Evolutionary conservation across 2,797 vertebrate genomes (phyloP), one percentile per base, ranked within the genome.

Genomic region (Lepus townsendii): DNA sequence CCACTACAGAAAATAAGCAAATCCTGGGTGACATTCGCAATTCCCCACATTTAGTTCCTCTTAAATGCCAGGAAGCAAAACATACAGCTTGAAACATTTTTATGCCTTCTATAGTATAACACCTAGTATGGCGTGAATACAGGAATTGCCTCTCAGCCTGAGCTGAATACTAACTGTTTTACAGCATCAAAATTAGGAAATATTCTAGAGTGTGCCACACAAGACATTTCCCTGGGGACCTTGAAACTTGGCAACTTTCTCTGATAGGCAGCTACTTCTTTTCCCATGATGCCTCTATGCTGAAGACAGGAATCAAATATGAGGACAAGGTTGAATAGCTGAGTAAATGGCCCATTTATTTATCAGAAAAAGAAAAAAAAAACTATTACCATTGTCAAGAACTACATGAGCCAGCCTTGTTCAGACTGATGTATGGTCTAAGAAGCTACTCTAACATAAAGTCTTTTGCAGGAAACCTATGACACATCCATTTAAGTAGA

Each of bases 71-170:
- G 88, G 83, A 94, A 96, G 90, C 47, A 96, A 97, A 97, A 97
- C 90, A 96, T 91, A 93, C 93, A 94, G 93, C 86, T 96, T 84
- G 71, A 93, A 96, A 93, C 86, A 93, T 94, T 95, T 97, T 97
- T 96, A 87, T 96, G 93, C 92, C 91, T 97, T 96, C 96, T 96
- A 96, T 96, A 96, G 94, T 82, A 91, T 97, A 97, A 97, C 97
- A 97, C 97, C 97, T 97, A 97, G 92, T 93, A 90, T 96, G 79
- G 97, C 91, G 80, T 95, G 96, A 97, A 96, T 79, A 93, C 87
- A 95, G 91, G 88, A 95, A 96, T 90, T 93, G 97, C 96, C 95
- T 96, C 89, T 95, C 93, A 94, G 94, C 94, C 92, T 96, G 96
- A 96, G 96, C 62, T 86, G 96, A 96, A 97, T 96, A 96, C 92